Evolutionary conservation across 2,113 vertebrate species (phyloP).

Genomic region (Sapayoa aenigma): DNA sequence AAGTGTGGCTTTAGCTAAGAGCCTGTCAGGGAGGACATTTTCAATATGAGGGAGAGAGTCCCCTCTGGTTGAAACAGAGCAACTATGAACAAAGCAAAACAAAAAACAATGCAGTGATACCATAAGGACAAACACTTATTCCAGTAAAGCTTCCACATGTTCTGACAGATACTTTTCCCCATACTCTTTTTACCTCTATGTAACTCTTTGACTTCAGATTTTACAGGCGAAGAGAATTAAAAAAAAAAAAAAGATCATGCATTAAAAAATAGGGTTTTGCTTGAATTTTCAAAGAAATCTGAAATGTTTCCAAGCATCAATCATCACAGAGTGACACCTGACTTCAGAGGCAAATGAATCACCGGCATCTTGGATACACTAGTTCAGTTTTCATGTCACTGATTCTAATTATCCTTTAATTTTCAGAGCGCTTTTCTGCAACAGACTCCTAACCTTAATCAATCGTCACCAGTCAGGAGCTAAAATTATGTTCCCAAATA

Average conservation of each 20-base stretch:
- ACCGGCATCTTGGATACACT: background rate
- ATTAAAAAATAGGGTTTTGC: background rate
- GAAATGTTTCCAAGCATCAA: background rate
- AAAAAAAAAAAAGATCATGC: background rate
- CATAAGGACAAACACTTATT: background rate
- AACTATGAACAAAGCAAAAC: background rate
- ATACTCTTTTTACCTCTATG: background rate
- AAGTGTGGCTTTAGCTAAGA: background rate
- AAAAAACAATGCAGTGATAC: background rate
- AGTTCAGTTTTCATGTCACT: background rate
- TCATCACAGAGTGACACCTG: background rate
- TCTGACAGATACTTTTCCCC: background rate
- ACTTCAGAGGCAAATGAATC: background rate
- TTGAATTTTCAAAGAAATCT: background rate
- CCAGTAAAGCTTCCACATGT: fast-evolving
- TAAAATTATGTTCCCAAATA: background rate
- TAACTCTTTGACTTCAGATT: background rate
- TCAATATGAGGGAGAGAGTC: background rate
- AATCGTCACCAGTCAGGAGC: background rate
- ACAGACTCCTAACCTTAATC: background rate
- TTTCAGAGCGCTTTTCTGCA: background rate
- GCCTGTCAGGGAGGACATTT: background rate
- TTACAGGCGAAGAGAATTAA: background rate
- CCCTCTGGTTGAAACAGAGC: background rate
- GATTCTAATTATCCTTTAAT: background rate